Evolutionary conservation across 2,113 vertebrate genomes (phyloP), one percentile per base, ranked within the genome.

Genomic region (Suncus etruscus): DNA sequence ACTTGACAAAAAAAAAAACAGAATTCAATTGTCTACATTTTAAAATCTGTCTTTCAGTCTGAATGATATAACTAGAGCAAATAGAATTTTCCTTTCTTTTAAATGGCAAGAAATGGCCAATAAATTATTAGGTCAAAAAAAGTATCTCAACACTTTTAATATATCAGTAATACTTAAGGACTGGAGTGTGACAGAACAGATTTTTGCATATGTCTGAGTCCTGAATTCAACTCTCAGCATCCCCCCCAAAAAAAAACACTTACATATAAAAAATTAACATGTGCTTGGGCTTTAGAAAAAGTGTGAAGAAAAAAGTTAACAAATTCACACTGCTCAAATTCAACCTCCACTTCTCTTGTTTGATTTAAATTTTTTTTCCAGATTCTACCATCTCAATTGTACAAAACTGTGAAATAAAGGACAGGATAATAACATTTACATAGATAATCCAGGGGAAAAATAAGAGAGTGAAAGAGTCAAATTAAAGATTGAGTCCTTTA

Each of bases 51-150:
- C 86, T 85, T 88, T 84, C 50, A 77, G 75, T 32, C 15, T 72
- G 8, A 95, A 66, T 69, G 20, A 27, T 66, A 31, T 29, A 58
- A 89, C 76, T 72, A 86, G 16, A 83, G 27, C 18, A 79, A 94
- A 92, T 39, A 78, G 2, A 75, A 76, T 3, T 47, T 85, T 69
- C 22, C 6, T 22, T 85, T 75, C 47, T 39, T 90, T 80, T 61
- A 89, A 76, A 27, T 3, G 0, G 16, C 29, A 3, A 87, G 87
- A 69, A 2, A 10, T 12, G 24, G 5, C 45, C 65, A 58, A 5
- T 8, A 50, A 68, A 39, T 91, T 66, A 76, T 31, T 45, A 70
- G 10, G 9, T 66, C n/a, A 39, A 39, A 39, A 39, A 78, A 78
- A 54, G 54, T 54, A 54, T 54, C 51, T 54, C 54, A 84, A 6